Percentiles rank a stretch among this genome's conserved stretches.
phyloP scores from a whole-genome alignment of 2,113 vertebrate genomes.

The Heterotis niloticus region DNA sequence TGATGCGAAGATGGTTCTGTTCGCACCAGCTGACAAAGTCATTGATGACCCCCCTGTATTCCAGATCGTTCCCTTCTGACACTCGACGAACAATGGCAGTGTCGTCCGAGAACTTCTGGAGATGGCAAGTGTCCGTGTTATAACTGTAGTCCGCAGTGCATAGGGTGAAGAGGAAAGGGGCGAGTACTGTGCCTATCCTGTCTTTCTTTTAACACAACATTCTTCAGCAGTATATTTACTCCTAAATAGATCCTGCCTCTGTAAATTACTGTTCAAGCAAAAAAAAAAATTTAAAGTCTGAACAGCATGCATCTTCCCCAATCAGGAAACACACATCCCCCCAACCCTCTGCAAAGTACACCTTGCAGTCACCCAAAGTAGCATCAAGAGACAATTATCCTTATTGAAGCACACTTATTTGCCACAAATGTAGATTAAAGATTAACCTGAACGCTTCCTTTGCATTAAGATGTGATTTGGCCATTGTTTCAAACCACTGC shows the following conservation, averaged over 20 bases:
- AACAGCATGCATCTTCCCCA: neutral
- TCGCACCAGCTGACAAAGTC: too few relatives aligned
- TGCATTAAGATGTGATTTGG: neutral
- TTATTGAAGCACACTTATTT: slow-evolving; percentile 13
- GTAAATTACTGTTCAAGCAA: neutral
- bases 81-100: too few relatives aligned
- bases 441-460: neutral
- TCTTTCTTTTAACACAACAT: neutral
- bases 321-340: slow-evolving; percentile 2
- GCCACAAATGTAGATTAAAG: slow-evolving; percentile 12
- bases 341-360: slow-evolving; percentile 17
- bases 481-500: neutral
- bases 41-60: too few relatives aligned
- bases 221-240: slow-evolving; percentile 1
- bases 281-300: neutral
- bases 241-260: slow-evolving; percentile 6
- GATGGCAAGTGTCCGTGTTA: too few relatives aligned
- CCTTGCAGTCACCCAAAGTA: neutral
- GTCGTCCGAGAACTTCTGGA: too few relatives aligned
- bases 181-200: too few relatives aligned
- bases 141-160: too few relatives aligned
- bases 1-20: too few relatives aligned
- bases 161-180: too few relatives aligned
- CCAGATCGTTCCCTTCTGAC: too few relatives aligned
- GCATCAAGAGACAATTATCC: slow-evolving; percentile 12